Evolutionary conservation across 2,797 vertebrate genomes (phyloP), one percentile per base, ranked within the genome.

Genomic region (Myotis planiceps): DNA sequence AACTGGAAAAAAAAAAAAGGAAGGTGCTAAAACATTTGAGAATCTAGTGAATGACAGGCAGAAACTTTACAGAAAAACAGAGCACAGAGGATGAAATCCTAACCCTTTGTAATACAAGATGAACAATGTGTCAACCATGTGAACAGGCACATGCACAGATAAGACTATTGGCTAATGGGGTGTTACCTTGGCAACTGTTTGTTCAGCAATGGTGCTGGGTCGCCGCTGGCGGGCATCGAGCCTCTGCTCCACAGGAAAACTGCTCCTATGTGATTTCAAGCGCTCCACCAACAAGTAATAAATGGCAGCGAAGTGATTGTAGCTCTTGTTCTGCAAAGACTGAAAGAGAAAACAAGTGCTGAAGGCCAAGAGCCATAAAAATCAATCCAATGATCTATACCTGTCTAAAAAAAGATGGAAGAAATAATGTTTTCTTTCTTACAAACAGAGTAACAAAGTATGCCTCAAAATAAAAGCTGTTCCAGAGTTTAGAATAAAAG

Each of bases 271-370:
- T 0, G 99, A 99, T 97, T 99, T 99, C 49, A 99, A 99, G 86
- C 99, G 99, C 97, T 99, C 99, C 98, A 99, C 99, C 98, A 99
- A 98, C 98, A 99, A 98, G 98, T 99, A 99, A 98, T 99, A 99
- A 98, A 99, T 99, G 95, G 99, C 99, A 98, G 99, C 99, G 97
- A 99, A 99, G 98, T 99, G 99, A 98, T 99, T 99, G 96, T 99
- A 99, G 98, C 99, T 99, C 98, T 99, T 99, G 98, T 99, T 99
- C 98, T 99, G 99, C 97, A 99, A 98, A 96, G 99, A 99, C 99
- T 99, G 98, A 19, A 96, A 13, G 34, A 98, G n/a, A 97, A 94
- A 96, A 78, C 79, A 74, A 19, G 10, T 34, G 29, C 32, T 95
- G 29, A 90, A 95, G 49, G 82, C 60, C 72, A n/a, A 96, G 69